Evolutionary conservation across 2,113 vertebrate species (phyloP).

Genomic region (Azemiops feae): DNA sequence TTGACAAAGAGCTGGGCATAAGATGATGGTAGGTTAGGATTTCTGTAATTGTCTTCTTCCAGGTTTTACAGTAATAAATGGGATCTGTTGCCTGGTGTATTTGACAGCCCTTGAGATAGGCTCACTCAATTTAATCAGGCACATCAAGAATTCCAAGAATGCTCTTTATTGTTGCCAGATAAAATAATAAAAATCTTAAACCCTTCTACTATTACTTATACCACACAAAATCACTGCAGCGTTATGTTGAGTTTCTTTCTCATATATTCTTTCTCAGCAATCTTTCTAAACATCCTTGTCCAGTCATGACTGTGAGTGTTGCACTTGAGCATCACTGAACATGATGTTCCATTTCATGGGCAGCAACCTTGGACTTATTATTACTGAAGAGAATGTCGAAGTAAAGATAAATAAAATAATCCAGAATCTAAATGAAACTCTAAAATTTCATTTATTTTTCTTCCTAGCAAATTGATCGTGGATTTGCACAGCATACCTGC

Average conservation of each 20-base stretch:
- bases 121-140: neutral
- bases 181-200: neutral
- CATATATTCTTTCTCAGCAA: neutral
- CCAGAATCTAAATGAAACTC: neutral
- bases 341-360: constrained; percentile 4
- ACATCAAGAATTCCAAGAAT: neutral
- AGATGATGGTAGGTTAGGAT: neutral
- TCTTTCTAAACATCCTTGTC: neutral
- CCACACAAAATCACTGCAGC: neutral
- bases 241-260: neutral
- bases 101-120: neutral
- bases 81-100: neutral
- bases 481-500: neutral
- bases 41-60: neutral
- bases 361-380: neutral
- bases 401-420: neutral
- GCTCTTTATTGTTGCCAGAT: neutral
- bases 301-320: neutral
- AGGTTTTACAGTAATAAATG: neutral
- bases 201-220: neutral
- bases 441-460: neutral
- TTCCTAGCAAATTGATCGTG: neutral
- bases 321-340: neutral
- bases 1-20: neutral
- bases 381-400: neutral